These are phyloP conservation scores for Myoxocephalus aenaeus DNA, from an alignment of 2,797 vertebrate species.

Conservation along the genomic window DNA sequence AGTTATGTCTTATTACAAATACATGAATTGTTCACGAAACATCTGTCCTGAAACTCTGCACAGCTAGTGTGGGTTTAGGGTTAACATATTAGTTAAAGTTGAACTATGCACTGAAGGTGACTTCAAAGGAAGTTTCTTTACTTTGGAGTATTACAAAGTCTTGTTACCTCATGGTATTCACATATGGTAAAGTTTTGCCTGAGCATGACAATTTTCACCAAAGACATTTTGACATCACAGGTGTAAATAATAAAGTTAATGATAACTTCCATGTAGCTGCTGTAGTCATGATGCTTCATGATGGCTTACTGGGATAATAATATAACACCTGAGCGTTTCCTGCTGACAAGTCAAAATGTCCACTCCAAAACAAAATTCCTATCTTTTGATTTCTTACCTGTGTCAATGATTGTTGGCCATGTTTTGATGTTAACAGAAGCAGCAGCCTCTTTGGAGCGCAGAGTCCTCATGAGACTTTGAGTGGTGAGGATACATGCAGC, in stretches of 20 bases:
- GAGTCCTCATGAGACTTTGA: conserved; percentile 91
- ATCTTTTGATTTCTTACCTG: conserved; percentile 81
- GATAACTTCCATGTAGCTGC: background rate
- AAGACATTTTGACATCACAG: background rate
- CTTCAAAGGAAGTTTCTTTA: background rate
- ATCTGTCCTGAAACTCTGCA: background rate
- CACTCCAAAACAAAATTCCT: background rate
- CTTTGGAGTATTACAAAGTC: background rate
- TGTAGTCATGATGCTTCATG: background rate
- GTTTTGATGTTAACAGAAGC: conserved; percentile 96
- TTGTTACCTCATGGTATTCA: background rate
- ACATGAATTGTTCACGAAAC: background rate
- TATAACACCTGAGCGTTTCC: background rate
- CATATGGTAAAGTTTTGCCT: background rate
- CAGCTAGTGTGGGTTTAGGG: background rate
- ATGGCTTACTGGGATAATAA: background rate
- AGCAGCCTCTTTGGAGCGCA: conserved; percentile 95
- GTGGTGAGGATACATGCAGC: conserved; percentile 97
- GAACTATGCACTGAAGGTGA: background rate
- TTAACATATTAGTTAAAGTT: background rate
- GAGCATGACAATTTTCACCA: background rate
- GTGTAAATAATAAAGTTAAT: background rate
- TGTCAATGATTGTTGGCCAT: conserved; percentile 98
- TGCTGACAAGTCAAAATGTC: background rate
- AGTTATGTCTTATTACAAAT: background rate